Evolutionary conservation across 2,797 vertebrate species (phyloP).

Genomic region (Hemitrygon akajei): DNA sequence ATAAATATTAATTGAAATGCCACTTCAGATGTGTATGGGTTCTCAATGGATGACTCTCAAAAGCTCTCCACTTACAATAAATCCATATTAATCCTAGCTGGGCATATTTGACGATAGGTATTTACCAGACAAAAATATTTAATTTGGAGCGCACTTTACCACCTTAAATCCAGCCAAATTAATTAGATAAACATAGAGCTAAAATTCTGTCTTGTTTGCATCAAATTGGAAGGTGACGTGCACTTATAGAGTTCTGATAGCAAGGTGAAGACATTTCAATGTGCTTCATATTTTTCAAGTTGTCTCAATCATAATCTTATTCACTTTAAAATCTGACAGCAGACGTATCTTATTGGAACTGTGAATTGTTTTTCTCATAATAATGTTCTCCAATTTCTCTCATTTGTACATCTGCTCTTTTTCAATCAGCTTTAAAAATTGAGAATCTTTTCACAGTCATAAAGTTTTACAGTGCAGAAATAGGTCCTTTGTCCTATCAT

Average conservation of each 20-base stretch:
- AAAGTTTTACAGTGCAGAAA: too few relatives aligned
- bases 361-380: background rate
- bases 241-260: background rate
- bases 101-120: background rate
- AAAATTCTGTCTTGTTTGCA: background rate
- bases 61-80: background rate
- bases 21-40: background rate
- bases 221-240: background rate
- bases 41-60: background rate
- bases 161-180: background rate
- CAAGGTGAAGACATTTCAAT: background rate
- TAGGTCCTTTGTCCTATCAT: too few relatives aligned
- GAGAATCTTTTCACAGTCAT: background rate
- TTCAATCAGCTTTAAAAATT: background rate
- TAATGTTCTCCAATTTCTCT: background rate
- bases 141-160: background rate
- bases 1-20: background rate
- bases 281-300: background rate
- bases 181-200: background rate
- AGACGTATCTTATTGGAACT: background rate
- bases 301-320: background rate
- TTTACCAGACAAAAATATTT: background rate
- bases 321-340: background rate
- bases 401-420: background rate
- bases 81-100: background rate